Percentiles rank a stretch among this genome's conserved stretches.
Conservation (phyloP, 2,797 vertebrate genomes). For the Pipistrellus pygmaeus region DNA sequence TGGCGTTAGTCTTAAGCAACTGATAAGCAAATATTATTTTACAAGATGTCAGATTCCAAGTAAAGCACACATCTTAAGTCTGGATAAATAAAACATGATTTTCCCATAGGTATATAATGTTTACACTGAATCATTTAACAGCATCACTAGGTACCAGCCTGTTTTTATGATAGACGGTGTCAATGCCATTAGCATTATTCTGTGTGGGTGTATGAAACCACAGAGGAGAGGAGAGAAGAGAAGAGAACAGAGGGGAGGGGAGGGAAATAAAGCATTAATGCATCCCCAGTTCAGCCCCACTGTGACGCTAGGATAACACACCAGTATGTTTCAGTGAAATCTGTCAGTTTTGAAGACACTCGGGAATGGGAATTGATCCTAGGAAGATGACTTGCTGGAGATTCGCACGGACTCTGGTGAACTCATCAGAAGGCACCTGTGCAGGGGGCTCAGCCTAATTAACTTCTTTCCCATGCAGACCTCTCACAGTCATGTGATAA, state of each 20-base stretch:
- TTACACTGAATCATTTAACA: neutral
- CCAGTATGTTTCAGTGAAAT: neutral
- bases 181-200: neutral
- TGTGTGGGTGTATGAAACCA: neutral
- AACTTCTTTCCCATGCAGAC: neutral
- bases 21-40: neutral
- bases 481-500: neutral
- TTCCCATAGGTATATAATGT: neutral
- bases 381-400: neutral
- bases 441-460: neutral
- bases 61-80: neutral
- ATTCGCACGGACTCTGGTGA: neutral
- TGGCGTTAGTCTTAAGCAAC: neutral
- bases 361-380: neutral
- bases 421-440: neutral
- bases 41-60: neutral
- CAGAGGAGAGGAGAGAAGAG: neutral
- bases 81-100: neutral
- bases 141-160: neutral
- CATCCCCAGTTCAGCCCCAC: neutral
- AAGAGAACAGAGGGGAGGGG: neutral
- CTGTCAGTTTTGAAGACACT: neutral
- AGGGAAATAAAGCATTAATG: neutral
- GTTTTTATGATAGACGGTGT: neutral
- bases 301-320: neutral